Conservation (phyloP, 1,140 invertebrate genomes). For the Dreissena rostriformis region DNA sequence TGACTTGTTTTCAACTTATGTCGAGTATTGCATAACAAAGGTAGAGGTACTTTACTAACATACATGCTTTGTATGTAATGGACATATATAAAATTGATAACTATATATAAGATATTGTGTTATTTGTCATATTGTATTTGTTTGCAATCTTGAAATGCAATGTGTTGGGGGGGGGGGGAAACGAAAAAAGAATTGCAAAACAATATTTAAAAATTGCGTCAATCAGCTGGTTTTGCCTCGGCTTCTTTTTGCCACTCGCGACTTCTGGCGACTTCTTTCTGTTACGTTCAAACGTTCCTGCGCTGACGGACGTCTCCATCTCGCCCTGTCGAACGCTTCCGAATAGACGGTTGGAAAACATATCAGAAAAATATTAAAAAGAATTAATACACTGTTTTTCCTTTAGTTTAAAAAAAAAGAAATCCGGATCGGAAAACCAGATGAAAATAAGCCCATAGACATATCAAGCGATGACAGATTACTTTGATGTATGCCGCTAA, state of each 20-base stretch:
- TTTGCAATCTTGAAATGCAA: too few species aligned
- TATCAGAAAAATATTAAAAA: constrained; percentile 3
- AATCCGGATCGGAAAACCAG: constrained; percentile 37
- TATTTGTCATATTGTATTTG: too few species aligned
- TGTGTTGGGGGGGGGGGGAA: too few species aligned
- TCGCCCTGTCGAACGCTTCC: neutral
- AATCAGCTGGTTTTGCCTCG: neutral
- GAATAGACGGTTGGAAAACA: neutral
- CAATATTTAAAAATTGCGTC: neutral
- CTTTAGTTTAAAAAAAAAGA: constrained; percentile 35
- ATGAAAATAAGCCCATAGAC: constrained; percentile 16
- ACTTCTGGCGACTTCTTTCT: neutral
- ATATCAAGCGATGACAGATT: constrained; percentile 36
- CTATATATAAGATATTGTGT: too few species aligned
- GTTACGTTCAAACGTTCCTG: neutral
- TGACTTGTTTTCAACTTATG: too few species aligned
- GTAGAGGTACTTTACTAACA: too few species aligned
- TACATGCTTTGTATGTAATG: too few species aligned
- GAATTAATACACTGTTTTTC: constrained; percentile 2
- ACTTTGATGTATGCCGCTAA: constrained; percentile 49
- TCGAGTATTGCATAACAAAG: too few species aligned
- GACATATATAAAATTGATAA: too few species aligned
- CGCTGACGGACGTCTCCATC: neutral
- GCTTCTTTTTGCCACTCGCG: neutral
- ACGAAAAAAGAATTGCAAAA: neutral